Conservation (phyloP, 2,797 vertebrate genomes). For the Halcyon leucocephala region DNA sequence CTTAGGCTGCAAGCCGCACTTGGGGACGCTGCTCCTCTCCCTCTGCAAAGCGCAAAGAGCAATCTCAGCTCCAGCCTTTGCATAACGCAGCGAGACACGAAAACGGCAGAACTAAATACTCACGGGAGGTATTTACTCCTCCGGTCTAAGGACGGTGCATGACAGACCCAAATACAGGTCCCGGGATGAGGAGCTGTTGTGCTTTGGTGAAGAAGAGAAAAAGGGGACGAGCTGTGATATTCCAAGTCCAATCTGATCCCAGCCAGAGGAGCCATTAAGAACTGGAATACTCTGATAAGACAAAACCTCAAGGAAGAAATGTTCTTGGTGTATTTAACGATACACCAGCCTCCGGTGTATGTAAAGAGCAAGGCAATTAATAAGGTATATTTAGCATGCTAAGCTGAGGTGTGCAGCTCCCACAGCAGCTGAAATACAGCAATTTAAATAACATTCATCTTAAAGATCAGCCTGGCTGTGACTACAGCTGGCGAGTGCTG, state of each 20-base stretch:
- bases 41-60: background rate
- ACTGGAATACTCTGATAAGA: background rate
- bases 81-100: background rate
- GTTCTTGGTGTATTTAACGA: background rate
- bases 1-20: background rate
- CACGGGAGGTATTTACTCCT: background rate
- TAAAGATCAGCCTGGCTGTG: constrained; percentile 52
- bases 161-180: too few relatives aligned
- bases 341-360: constrained; percentile 4
- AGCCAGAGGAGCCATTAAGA: background rate
- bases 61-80: background rate
- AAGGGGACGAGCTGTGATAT: background rate
- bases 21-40: background rate
- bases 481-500: background rate
- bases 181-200: background rate
- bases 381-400: constrained; percentile 65
- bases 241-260: background rate
- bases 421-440: constrained; percentile 47
- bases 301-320: constrained; percentile 36
- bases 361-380: constrained; percentile 71
- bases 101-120: background rate
- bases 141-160: fast-evolving
- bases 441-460: constrained; percentile 69
- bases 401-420: constrained; percentile 54
- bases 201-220: background rate